Base-by-base conservation (phyloP, 2,888 invertebrate species). In the Caenorhabditis sp. region DNA sequence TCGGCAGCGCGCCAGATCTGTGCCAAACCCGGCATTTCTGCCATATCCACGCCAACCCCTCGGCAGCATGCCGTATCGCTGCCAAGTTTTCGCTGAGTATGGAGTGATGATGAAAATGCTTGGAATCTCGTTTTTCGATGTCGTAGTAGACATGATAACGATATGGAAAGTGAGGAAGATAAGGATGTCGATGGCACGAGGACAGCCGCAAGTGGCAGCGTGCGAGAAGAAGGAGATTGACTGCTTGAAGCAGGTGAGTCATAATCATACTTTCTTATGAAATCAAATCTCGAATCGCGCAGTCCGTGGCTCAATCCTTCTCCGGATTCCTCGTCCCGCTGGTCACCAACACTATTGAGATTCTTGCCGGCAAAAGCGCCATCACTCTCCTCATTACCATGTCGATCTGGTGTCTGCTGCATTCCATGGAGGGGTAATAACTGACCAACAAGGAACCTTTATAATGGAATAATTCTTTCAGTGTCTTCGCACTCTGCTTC, bases 221-320 rank as follows among this genome's bases (percentile, higher is more conserved):
- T 62, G 61, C 15, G 53, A 61, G 44, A 71, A 71, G 8, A 71
- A 71, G 13, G 70, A 71, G 40, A 55, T 71, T 20, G 70, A 61
- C n/a, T 71, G 61, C 24, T 53, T 71, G 61, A 62, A 62, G 40
- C 70, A 71, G 70, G 70, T 71, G 1, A 22, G 5, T 9, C 9
- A 24, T 9, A 9, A 6, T 6, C 4, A n/a, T n/a, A n/a, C n/a
- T n/a, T n/a, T n/a, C n/a, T 32, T 32, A 4, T 9, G 9, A 9
- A 32, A 6, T 4, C 9, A 4, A 4, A n/a, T n/a, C n/a, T n/a
- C n/a, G n/a, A n/a, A 4, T 9, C 4, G 5, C 9, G 26, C 40
- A 70, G 70, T 61, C 70, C 2, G 51, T 70, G 8, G 37, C 35
- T 1, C 70, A 70, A 53, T 60, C 70, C 0, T 0, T 70, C 0